Base-by-base conservation (phyloP, 2,797 vertebrate genomes). In the Kryptolebias ocellatus region DNA sequence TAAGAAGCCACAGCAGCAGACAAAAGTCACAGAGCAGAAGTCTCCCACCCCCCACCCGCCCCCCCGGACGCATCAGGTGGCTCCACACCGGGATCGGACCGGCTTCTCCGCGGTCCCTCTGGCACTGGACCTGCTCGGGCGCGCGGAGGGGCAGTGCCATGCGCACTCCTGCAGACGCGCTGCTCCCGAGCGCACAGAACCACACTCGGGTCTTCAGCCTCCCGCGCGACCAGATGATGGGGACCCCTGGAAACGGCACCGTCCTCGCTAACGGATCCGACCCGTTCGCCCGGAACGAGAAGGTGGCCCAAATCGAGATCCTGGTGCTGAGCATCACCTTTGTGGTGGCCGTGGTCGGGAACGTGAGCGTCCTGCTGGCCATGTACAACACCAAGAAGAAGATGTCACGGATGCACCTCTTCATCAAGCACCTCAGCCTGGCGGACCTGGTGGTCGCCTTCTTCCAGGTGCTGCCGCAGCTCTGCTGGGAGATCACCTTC, bases 391-490 rank as follows among this genome's bases (percentile, higher is more conserved):
- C 95, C 0, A 96, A 96, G 63, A 96, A 95, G 87, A 98, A 98
- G 89, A 94, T 92, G 65, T 98, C 98, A 1, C 94, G 97, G 74
- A 96, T 99, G 96, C 96, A 98, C 71, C 95, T 98, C 11, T 99
- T 99, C 86, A 98, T 98, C 72, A 95, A 94, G 47, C 98, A 99
- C 92, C 94, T 99, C 62, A 97, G 97, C 87, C 89, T 99, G 81
- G 97, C 98, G 0, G 98, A 99, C 87, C 90, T 99, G 79, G 94
- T 96, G 17, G 98, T 99, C 63, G 97, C 97, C 24, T 96, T 99
- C 89, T 98, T 98, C 90, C 98, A 99, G 90, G 96, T 98, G 70
- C 90, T 99, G 55, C 98, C 98, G 4, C 98, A 99, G 90, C 94
- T 99, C 34, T 97, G 95, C 87, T 99, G 98, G 98, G 88, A 98